These are phyloP conservation scores for Acromyrmex echinatior DNA, from an alignment of 1,140 invertebrate genomes.

Conservation along the genomic window DNA sequence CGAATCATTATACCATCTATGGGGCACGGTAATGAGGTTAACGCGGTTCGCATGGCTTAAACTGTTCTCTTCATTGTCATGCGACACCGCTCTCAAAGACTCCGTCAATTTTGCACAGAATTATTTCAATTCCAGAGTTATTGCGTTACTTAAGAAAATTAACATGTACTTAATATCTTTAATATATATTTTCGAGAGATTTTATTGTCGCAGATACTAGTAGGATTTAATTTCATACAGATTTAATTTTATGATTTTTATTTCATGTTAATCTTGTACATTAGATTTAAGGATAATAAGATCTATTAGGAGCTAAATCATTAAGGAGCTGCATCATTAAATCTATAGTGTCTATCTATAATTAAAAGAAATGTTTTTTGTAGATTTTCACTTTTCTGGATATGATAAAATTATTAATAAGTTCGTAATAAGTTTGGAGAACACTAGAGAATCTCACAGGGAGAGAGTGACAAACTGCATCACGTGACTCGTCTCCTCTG, in stretches of 20 bases:
- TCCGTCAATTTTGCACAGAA: constrained; percentile 10
- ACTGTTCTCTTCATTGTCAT: constrained; percentile 45
- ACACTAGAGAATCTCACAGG: too few relatives aligned
- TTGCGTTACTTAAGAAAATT: constrained; percentile 23
- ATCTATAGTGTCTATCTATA: too few relatives aligned
- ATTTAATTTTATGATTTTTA: constrained; percentile 15
- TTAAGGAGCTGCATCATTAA: too few relatives aligned
- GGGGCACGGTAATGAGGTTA: constrained; percentile 55
- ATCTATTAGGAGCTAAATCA: not conserved
- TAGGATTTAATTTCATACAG: not conserved
- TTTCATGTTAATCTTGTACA: not conserved
- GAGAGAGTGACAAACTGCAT: too few relatives aligned
- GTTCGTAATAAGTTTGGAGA: too few relatives aligned
- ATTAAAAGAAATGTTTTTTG: too few relatives aligned
- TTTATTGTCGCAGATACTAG: not conserved
- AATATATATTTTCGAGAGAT: not conserved
- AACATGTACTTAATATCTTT: constrained; percentile 3
- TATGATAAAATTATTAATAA: too few relatives aligned
- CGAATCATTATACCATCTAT: constrained; percentile 65
- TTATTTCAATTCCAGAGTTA: constrained; percentile 29
- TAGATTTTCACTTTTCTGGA: too few relatives aligned
- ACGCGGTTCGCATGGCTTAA: constrained; percentile 54
- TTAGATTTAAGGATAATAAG: not conserved
- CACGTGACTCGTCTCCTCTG: too few relatives aligned
- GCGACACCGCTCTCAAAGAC: constrained; percentile 38